A percentile compares a stretch with the other conserved stretches of the same genome.
Conservation (phyloP, 2,113 vertebrate species). For the Rhipidura dahli region DNA sequence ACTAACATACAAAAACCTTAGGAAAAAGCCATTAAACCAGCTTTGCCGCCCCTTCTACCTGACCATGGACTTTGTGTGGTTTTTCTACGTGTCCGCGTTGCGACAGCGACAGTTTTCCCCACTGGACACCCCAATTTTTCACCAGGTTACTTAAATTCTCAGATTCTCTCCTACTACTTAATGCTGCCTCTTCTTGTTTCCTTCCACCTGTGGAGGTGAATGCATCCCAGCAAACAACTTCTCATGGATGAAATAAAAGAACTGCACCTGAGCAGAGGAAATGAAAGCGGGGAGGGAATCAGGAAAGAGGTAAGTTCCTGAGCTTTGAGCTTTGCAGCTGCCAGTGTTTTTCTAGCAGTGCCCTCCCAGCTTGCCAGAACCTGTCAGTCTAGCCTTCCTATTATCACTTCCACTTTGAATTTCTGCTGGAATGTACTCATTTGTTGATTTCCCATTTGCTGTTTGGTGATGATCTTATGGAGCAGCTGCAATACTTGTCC, state of each 20-base stretch:
- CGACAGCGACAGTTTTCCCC: background rate
- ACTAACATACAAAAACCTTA: no score
- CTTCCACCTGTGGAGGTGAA: background rate
- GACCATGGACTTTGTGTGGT: no score
- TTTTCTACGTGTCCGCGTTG: no score
- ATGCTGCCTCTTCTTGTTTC: background rate
- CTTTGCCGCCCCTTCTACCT: no score
- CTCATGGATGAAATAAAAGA: background rate
- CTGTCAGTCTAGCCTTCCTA: background rate
- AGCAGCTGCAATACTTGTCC: slow-evolving; percentile 24
- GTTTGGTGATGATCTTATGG: background rate
- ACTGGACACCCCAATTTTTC: background rate
- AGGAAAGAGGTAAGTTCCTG: background rate
- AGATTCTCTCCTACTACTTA: background rate
- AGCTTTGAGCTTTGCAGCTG: background rate
- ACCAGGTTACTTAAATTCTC: background rate
- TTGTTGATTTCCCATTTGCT: background rate
- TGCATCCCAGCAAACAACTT: background rate
- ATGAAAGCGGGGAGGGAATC: background rate
- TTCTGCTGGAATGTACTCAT: background rate
- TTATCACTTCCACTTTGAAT: slow-evolving; percentile 12
- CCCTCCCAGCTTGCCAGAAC: background rate
- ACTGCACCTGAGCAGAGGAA: background rate
- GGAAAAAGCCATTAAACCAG: no score
- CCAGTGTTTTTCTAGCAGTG: background rate